Evolutionary conservation across 1,140 invertebrate species (phyloP), one percentile per base, ranked within the genome.

Genomic region (Atta colombica): DNA sequence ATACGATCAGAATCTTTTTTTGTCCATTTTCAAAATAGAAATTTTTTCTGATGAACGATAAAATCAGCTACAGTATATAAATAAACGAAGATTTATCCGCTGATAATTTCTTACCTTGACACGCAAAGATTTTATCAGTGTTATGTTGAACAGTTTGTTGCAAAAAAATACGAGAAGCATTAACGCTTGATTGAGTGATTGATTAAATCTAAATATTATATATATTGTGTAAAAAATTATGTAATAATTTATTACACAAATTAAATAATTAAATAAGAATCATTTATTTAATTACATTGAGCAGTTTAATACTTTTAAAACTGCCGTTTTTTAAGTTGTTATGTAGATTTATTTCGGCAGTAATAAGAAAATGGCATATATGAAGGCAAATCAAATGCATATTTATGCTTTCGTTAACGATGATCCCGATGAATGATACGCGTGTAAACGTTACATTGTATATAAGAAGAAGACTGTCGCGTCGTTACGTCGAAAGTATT

Each of bases 401-500:
- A 82, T 82, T 82, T 82, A 82, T 82, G 58, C 39, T 82, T 55
- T 72, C 39, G 39, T 82, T 82, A 82, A 82, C 45, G 80, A 61
- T 74, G 55, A 82, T 82, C 49, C 25, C 69, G 68, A 74, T 82
- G 68, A 82, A 61, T 82, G 80, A 82, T 74, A 55, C 53, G 68
- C 68, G 53, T 61, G 55, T 82, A 82, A 74, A 74, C 55, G 25
- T 74, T 82, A 21, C 55, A 28, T 74, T 82, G 18, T 55, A 28
- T 18, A 21, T 45, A 60, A 72, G 51, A 71, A 69, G 6, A 7
- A 28, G 25, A 18, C 25, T 74, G 39, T 74, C 55, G 80, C 51
- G 68, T 61, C 39, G 39, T 72, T 72, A 60, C 12, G 31, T 71
- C 31, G 51, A 81, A 74, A 74, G n/a, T 61, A 82, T 82, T 74